phyloP scores from a whole-genome alignment of 2,113 vertebrate genomes.

The Cyanistes caeruleus region DNA sequence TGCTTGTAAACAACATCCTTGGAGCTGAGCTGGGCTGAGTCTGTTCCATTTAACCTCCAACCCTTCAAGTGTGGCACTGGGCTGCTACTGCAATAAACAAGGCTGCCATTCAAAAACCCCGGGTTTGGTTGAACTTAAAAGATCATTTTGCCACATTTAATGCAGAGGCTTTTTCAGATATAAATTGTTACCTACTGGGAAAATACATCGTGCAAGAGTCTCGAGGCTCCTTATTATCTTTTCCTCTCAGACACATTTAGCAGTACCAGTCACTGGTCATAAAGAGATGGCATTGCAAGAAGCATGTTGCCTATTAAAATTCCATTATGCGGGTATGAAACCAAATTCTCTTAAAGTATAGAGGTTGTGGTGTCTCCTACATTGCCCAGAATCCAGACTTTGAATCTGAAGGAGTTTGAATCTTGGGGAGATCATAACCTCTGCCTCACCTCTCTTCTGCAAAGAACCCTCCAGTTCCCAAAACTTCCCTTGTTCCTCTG shows the following conservation, averaged over 20 bases:
- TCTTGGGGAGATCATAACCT: background rate
- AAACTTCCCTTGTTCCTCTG: background rate
- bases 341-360: background rate
- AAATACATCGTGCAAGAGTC: background rate
- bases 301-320: background rate
- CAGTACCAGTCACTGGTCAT: background rate
- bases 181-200: background rate
- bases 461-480: background rate
- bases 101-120: background rate
- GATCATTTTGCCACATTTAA: background rate
- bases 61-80: background rate
- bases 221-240: background rate
- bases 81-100: background rate
- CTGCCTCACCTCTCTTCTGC: too few species aligned
- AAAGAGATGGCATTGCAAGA: background rate
- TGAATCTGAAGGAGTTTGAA: background rate
- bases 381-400: background rate
- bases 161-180: background rate
- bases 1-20: constrained; percentile 46
- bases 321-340: background rate
- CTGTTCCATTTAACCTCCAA: constrained; percentile 41
- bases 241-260: background rate
- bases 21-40: constrained; percentile 26
- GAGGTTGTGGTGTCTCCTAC: background rate
- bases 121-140: background rate